phyloP scores from a whole-genome alignment of 2,797 vertebrate genomes.

The Dendrocincla fuliginosa region DNA sequence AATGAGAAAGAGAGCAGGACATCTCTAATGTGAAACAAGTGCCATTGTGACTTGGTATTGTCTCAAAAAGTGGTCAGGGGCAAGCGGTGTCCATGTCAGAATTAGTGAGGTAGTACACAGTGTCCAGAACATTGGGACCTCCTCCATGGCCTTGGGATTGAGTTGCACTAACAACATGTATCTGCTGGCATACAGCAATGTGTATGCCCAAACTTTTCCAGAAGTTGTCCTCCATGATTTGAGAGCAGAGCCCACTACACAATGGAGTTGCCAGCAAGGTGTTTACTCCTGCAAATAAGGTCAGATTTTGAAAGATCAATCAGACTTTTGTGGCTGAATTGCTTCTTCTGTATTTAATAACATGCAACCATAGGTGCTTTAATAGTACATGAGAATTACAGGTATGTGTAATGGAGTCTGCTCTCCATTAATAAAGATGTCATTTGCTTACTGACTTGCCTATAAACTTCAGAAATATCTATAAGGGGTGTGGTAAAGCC shows the following conservation, averaged over 20 bases:
- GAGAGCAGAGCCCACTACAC: not conserved
- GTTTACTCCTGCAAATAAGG: not conserved
- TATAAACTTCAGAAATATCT: not conserved
- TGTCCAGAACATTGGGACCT: not conserved
- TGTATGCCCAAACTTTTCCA: not conserved
- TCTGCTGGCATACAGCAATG: not conserved
- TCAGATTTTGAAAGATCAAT: not conserved
- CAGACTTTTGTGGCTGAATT: not conserved
- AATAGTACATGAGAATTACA: not conserved
- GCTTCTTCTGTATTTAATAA: not conserved
- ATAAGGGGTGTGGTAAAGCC: not conserved
- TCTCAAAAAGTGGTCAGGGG: accelerated
- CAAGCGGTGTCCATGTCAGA: not conserved
- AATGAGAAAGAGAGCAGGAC: not conserved
- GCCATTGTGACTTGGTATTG: accelerated
- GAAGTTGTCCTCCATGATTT: not conserved
- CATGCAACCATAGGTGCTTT: not conserved
- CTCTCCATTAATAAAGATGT: not conserved
- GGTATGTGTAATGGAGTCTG: not conserved
- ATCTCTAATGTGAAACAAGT: not conserved
- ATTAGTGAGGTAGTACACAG: not conserved
- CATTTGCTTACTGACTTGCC: not conserved
- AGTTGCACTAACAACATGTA: not conserved
- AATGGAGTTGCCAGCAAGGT: not conserved
- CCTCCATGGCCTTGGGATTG: not conserved